Evolutionary conservation across 1,140 invertebrate genomes (phyloP).

Genomic region (Nomia melanderi): DNA sequence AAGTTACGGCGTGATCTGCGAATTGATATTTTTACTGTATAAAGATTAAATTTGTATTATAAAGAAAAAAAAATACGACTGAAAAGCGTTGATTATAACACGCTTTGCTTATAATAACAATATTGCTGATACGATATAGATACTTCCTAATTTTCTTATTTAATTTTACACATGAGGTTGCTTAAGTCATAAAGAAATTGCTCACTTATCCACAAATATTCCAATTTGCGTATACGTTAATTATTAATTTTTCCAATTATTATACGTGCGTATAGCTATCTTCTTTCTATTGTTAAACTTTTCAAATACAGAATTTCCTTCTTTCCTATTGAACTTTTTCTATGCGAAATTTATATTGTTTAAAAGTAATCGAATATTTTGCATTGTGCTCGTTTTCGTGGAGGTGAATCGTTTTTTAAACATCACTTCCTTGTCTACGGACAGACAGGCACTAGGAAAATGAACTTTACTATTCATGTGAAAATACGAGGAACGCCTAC

Average conservation of each 20-base stretch:
- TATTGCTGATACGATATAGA: not conserved
- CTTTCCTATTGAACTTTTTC: not conserved
- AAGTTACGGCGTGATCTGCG: not conserved
- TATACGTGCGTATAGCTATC: not conserved
- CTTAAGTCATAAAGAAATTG: not conserved
- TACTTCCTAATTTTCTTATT: not conserved
- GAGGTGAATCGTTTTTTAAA: not conserved
- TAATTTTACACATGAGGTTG: not conserved
- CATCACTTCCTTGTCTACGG: not conserved
- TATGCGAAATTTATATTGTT: not conserved
- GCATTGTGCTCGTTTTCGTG: not conserved
- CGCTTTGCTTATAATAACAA: not conserved
- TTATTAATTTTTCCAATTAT: not conserved
- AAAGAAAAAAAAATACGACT: not conserved
- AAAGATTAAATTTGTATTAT: not conserved
- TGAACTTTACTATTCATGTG: not conserved
- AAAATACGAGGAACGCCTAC: not conserved
- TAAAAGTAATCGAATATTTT: not conserved
- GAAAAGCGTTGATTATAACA: not conserved
- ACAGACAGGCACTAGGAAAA: constrained; percentile 12
- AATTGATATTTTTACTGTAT: not conserved
- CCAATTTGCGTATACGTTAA: constrained; percentile 13
- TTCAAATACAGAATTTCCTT: not conserved
- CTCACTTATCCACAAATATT: not conserved
- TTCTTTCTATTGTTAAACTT: not conserved